These are phyloP conservation scores for Limnephilus rhombicus DNA, from an alignment of 2,888 invertebrate genomes.

Conservation along the genomic window DNA sequence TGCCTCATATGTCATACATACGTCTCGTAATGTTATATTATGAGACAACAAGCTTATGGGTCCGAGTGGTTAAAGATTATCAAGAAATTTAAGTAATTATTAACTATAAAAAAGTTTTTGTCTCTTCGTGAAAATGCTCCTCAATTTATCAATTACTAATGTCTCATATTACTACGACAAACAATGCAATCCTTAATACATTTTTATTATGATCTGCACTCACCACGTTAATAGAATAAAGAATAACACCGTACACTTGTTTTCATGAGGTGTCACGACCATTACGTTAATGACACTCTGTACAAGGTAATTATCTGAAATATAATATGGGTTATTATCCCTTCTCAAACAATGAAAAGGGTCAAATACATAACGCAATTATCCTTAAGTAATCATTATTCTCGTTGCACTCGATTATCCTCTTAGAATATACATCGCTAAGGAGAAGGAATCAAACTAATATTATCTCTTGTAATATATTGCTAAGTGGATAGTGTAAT, in stretches of 20 bases:
- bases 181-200: not conserved
- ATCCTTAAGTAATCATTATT: not conserved
- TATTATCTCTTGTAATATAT: not conserved
- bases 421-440: not conserved
- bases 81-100: too few relatives aligned
- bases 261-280: not conserved
- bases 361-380: not conserved
- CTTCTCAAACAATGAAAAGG: not conserved
- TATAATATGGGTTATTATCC: not conserved
- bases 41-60: too few relatives aligned
- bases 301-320: not conserved
- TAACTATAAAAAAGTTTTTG: too few relatives aligned
- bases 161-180: too few relatives aligned
- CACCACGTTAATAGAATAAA: not conserved
- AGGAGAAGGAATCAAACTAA: not conserved
- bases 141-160: too few relatives aligned
- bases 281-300: not conserved
- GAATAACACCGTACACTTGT: not conserved
- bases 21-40: too few relatives aligned
- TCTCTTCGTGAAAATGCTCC: too few relatives aligned
- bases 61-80: too few relatives aligned
- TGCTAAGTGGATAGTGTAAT: not conserved
- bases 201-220: not conserved
- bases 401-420: not conserved
- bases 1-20: too few relatives aligned